Percentiles rank a stretch among this genome's conserved stretches.
phyloP scores from a whole-genome alignment of 2,888 invertebrate species.

The Empis stercorea region DNA sequence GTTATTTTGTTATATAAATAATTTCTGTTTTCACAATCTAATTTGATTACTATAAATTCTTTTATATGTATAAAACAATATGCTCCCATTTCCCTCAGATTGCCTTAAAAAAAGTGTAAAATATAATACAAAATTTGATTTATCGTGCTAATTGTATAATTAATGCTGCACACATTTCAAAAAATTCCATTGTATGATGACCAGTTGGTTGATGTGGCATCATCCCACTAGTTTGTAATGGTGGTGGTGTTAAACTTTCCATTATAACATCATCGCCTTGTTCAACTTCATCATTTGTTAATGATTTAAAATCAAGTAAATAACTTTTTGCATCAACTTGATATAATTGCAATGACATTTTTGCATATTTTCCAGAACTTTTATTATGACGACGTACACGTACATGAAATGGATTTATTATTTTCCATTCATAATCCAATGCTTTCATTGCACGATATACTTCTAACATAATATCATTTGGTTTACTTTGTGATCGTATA shows the following conservation, averaged over 20 bases:
- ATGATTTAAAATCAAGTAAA: conserved; percentile 92
- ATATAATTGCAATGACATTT: conserved; percentile 97
- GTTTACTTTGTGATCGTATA: conserved; percentile 96
- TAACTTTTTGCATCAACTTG: conserved; percentile 98
- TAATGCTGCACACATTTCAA: conserved; percentile 98
- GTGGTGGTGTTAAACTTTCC: conserved; percentile 35
- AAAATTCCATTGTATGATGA: conserved; percentile 99
- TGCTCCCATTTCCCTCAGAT: no score
- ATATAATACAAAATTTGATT: conserved; percentile 10
- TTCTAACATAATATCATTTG: conserved; percentile 99
- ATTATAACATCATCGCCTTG: conserved; percentile 37
- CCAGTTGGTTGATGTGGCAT: conserved; percentile 42
- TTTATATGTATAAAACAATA: no score
- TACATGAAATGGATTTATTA: conserved; percentile 94
- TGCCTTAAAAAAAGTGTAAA: no score
- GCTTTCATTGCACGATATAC: conserved; percentile 99
- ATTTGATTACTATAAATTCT: no score
- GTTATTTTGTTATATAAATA: no score
- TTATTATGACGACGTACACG: conserved; percentile 83
- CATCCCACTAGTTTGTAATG: conserved; percentile 20
- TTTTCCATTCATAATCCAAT: conserved; percentile 97
- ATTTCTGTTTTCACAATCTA: no score
- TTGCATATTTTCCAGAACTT: conserved; percentile 71
- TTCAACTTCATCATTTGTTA: conserved; percentile 62
- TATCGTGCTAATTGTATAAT: conserved; percentile 95